These are phyloP conservation scores for Salvelinus alpinus DNA, from an alignment of 2,113 vertebrate genomes.

Conservation along the genomic window DNA sequence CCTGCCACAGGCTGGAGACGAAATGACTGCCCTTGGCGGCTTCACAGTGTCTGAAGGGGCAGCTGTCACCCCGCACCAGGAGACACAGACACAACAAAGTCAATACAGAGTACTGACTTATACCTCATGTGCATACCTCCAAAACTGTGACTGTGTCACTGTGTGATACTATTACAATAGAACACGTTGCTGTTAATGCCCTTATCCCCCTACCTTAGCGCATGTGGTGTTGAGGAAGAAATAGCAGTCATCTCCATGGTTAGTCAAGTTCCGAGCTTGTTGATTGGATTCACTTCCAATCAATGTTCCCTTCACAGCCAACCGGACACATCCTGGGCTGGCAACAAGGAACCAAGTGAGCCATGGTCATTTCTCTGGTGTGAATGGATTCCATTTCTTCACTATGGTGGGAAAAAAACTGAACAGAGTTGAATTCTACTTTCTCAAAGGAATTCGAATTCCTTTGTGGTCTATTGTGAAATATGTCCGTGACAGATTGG, in stretches of 20 bases:
- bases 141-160: no score
- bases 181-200: no score
- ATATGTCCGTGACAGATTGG: no score
- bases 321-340: slow-evolving; percentile 44
- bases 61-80: slow-evolving; percentile 83
- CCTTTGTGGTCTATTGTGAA: no score
- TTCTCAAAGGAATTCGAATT: not conserved
- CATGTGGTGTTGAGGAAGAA: slow-evolving; percentile 96
- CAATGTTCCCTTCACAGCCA: slow-evolving; percentile 50
- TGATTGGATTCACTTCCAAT: slow-evolving; percentile 23
- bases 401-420: not conserved
- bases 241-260: slow-evolving; percentile 93
- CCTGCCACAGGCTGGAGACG: slow-evolving; percentile 90
- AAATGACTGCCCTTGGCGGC: slow-evolving; percentile 90
- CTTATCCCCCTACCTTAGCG: slow-evolving; percentile 75
- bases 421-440: not conserved
- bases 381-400: not conserved
- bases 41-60: slow-evolving; percentile 92
- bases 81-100: not conserved
- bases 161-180: no score
- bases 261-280: slow-evolving; percentile 75
- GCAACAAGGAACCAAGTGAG: slow-evolving; percentile 21
- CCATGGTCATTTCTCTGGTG: slow-evolving; percentile 7
- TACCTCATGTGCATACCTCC: not conserved
- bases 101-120: not conserved